These are phyloP conservation scores for Tragelaphus imberbis DNA, from an alignment of 2,113 vertebrate species.

Conservation along the genomic window DNA sequence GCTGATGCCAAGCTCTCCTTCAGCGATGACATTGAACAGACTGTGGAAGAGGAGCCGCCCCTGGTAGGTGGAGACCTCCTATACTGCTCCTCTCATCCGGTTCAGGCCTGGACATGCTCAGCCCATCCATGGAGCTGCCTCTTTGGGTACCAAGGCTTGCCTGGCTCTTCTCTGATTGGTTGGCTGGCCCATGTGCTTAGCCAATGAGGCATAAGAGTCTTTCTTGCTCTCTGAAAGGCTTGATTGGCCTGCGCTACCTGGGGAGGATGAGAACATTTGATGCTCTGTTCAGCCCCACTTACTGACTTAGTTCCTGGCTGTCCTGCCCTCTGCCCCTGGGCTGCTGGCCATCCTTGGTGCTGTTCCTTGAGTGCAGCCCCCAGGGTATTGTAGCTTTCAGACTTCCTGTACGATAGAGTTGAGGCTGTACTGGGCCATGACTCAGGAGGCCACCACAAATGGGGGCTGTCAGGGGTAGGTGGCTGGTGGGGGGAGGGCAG, in stretches of 20 bases:
- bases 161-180: conserved; percentile 30
- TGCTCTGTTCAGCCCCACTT: accelerated
- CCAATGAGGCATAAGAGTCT: not conserved
- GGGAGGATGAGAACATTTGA: not conserved
- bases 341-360: not conserved
- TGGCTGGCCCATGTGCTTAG: not conserved
- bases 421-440: not conserved
- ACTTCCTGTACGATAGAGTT: not conserved
- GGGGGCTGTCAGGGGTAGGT: not conserved
- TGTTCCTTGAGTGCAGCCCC: not conserved
- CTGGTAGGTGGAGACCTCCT: conserved; percentile 69
- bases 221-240: not conserved
- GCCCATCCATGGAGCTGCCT: not conserved
- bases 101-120: not conserved
- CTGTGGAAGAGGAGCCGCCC: conserved; percentile 77
- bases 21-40: conserved; percentile 90
- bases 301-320: not conserved
- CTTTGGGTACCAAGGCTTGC: not conserved
- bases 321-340: not conserved
- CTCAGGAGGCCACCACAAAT: not conserved
- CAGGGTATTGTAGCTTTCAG: not conserved
- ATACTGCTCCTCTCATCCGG: not conserved
- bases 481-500: not conserved
- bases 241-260: not conserved
- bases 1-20: conserved; percentile 93